Conservation (phyloP, 64 coral and sea anemone species). For the Catalaphyllia jardinei region DNA sequence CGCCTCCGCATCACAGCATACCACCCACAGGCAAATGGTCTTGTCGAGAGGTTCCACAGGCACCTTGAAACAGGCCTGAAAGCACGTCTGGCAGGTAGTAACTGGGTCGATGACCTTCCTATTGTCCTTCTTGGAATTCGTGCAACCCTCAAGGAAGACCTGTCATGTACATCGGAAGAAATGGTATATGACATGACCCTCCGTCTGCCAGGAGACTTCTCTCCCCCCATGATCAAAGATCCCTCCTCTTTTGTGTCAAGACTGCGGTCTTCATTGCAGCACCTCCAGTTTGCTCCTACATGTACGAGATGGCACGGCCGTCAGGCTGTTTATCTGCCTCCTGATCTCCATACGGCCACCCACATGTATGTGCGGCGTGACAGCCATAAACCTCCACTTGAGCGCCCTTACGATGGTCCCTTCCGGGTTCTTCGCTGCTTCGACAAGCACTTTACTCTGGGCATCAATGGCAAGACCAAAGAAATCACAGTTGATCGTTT, state of each 20-base stretch:
- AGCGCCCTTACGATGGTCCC: no score
- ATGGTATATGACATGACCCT: no score
- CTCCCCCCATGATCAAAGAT: neutral
- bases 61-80: no score
- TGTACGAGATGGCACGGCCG: neutral
- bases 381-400: neutral
- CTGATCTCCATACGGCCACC: neutral
- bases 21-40: slow-evolving; percentile 42
- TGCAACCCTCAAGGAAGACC: no score
- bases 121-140: slow-evolving; percentile 39
- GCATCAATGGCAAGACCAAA: no score
- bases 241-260: neutral
- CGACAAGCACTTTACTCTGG: no score
- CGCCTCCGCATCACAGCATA: slow-evolving; percentile 52
- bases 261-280: neutral
- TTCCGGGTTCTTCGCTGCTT: no score
- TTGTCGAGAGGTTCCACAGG: no score
- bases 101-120: slow-evolving; percentile 45
- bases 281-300: neutral
- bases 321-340: neutral
- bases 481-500: no score
- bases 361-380: slow-evolving; percentile 23
- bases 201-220: no score
- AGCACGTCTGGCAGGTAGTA: slow-evolving; percentile 1
- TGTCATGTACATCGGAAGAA: no score